Conservation (phyloP, 2,797 vertebrate genomes). For the Coregonus sp. region DNA sequence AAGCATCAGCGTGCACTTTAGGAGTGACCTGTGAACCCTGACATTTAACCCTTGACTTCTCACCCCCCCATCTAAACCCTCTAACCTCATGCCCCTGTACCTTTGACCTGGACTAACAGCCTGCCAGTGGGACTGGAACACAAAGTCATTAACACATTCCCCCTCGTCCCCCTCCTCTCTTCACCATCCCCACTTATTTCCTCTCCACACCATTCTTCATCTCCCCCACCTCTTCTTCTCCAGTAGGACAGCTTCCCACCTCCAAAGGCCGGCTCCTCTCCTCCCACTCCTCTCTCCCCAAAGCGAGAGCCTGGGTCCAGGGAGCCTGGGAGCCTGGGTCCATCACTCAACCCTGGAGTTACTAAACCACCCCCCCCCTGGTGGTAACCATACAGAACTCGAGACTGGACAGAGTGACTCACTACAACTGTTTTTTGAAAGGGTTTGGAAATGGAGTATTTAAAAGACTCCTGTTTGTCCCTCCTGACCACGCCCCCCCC, state of each 20-base stretch:
- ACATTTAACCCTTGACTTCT: constrained; percentile 41
- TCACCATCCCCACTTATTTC: neutral
- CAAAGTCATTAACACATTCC: constrained; percentile 30
- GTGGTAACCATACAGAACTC: constrained; percentile 39
- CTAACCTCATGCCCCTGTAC: constrained; percentile 22
- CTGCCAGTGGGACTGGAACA: constrained; percentile 57
- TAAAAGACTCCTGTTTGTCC: constrained; percentile 52
- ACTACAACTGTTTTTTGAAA: constrained; percentile 53
- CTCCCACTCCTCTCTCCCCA: neutral
- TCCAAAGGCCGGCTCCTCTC: neutral
- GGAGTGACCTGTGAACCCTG: constrained; percentile 79
- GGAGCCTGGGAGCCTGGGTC: neutral
- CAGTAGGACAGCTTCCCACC: neutral
- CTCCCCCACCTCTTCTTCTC: neutral
- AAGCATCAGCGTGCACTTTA: constrained; percentile 91
- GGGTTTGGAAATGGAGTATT: constrained; percentile 51
- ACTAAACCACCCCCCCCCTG: too few species aligned
- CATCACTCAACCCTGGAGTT: neutral
- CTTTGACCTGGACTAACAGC: constrained; percentile 69
- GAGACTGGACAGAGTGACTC: constrained; percentile 39
- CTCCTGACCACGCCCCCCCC: too few species aligned
- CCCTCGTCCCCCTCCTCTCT: constrained; percentile 18
- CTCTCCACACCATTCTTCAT: neutral
- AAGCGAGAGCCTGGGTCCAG: neutral
- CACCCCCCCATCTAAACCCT: constrained; percentile 33